A percentile compares a stretch with the other conserved stretches of the same genome.
Evolutionary conservation across 2,113 vertebrate species (phyloP).

Genomic region (Boulengeromyrus knoepffleri): DNA sequence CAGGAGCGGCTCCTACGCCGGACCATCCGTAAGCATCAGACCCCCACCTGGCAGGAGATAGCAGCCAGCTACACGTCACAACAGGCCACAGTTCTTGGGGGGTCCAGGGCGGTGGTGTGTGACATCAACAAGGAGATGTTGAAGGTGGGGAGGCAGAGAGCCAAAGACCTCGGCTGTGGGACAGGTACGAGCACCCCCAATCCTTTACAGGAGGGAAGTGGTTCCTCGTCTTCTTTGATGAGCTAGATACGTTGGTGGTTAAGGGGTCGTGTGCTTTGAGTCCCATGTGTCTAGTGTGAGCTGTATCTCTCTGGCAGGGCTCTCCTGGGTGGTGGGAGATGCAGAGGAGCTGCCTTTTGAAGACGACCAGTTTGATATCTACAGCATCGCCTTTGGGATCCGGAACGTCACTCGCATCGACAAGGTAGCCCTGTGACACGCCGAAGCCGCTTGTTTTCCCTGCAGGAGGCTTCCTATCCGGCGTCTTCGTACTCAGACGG

Average conservation of each 20-base stretch:
- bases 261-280: background rate
- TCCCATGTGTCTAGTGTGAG: background rate
- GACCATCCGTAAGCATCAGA: conserved; percentile 56
- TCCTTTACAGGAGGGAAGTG: background rate
- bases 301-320: conserved; percentile 54
- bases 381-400: conserved; percentile 92
- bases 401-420: conserved; percentile 88
- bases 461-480: background rate
- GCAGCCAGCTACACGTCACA: conserved; percentile 55
- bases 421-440: conserved; percentile 46
- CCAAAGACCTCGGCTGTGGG: conserved; percentile 54
- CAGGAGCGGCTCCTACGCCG: conserved; percentile 49
- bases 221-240: background rate
- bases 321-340: conserved; percentile 88
- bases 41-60: conserved; percentile 79
- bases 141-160: conserved; percentile 78
- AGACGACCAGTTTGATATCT: conserved; percentile 86
- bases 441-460: background rate
- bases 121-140: conserved; percentile 98
- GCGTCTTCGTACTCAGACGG: background rate
- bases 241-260: background rate
- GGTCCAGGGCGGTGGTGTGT: conserved; percentile 75
- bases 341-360: conserved; percentile 91
- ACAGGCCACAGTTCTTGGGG: conserved; percentile 30
- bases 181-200: conserved; percentile 56